Percentiles rank a stretch among this genome's conserved stretches.
Conservation (phyloP, 2,888 invertebrate species). For the Agrochola lychnidis region DNA sequence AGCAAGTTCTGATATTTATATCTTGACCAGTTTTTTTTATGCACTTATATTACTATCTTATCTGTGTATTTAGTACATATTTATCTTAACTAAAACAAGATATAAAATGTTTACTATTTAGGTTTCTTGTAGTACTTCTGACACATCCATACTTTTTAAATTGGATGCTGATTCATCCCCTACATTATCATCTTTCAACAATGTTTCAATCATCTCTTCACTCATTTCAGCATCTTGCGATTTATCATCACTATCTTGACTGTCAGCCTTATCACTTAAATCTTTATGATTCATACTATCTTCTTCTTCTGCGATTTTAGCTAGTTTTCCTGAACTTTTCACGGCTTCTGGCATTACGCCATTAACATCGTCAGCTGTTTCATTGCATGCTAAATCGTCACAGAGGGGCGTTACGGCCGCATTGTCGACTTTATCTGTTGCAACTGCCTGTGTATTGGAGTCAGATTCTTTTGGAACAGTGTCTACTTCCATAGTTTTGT, state of each 20-base stretch:
- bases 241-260: constrained; percentile 67
- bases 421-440: constrained; percentile 7
- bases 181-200: constrained; percentile 78
- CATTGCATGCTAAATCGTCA: constrained; percentile 19
- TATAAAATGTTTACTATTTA: constrained; percentile 60
- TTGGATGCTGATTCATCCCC: constrained; percentile 59
- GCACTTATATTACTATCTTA: constrained; percentile 61
- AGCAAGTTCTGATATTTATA: constrained; percentile 32
- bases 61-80: constrained; percentile 50
- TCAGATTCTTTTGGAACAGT: constrained; percentile 32
- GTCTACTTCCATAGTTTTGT: constrained; percentile 29
- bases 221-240: constrained; percentile 79
- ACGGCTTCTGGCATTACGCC: constrained; percentile 10
- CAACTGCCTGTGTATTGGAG: constrained; percentile 7
- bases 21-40: constrained; percentile 52
- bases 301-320: constrained; percentile 24
- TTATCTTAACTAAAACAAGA: constrained; percentile 57
- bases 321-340: constrained; percentile 24
- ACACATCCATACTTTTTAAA: constrained; percentile 61
- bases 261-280: constrained; percentile 59
- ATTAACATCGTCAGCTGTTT: constrained; percentile 42
- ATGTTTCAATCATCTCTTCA: constrained; percentile 82
- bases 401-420: neutral
- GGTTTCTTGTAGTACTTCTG: constrained; percentile 61
- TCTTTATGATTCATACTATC: constrained; percentile 30